These are phyloP conservation scores for Columba janthina DNA, from an alignment of 2,113 vertebrate species.

Conservation along the genomic window DNA sequence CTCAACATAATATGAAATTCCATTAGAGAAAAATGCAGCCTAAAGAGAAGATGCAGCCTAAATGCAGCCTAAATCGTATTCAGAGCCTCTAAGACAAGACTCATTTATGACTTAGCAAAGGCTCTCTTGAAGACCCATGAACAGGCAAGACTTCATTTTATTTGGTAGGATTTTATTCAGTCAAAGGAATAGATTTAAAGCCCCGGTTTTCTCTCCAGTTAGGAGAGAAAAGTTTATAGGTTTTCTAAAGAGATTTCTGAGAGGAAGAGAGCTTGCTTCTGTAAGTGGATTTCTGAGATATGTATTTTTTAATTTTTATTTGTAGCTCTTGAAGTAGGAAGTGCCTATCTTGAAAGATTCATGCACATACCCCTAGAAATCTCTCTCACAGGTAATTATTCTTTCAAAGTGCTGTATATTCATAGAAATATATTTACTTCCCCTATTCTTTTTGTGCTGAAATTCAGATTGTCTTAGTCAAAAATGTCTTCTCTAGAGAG, in stretches of 20 bases:
- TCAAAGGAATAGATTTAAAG: constrained; percentile 3
- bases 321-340: not conserved
- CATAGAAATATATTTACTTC: not conserved
- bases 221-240: not conserved
- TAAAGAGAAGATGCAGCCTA: not conserved
- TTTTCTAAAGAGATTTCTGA: constrained; percentile 21
- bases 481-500: not conserved
- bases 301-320: not conserved
- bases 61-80: not conserved
- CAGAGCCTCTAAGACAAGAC: not conserved
- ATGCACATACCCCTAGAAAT: not conserved
- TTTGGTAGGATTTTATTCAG: not conserved
- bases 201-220: not conserved
- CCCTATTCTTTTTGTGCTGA: not conserved
- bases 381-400: not conserved
- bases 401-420: not conserved
- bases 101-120: not conserved
- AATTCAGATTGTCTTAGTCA: not conserved
- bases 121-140: not conserved
- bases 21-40: not conserved
- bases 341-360: constrained; percentile 24
- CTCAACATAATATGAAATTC: not conserved
- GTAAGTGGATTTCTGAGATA: not conserved
- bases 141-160: not conserved
- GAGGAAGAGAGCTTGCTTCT: not conserved